These are phyloP conservation scores for Oceanites oceanicus DNA, from an alignment of 2,113 vertebrate genomes.

Conservation along the genomic window DNA sequence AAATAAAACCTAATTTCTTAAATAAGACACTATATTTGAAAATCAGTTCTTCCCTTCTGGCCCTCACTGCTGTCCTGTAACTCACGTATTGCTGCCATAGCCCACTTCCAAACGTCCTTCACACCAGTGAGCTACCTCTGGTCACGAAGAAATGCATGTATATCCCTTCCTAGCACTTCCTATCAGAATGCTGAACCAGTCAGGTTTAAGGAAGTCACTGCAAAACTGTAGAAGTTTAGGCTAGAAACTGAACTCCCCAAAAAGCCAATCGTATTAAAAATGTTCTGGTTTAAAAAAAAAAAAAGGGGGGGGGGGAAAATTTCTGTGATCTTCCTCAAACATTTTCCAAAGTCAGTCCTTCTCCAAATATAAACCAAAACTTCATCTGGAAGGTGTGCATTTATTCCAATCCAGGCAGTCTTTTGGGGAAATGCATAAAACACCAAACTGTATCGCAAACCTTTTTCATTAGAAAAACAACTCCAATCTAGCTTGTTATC, in stretches of 20 bases:
- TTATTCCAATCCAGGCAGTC: not conserved
- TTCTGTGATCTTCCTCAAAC: not conserved
- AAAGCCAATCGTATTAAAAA: not conserved
- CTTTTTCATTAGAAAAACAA: not conserved
- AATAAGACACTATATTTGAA: not conserved
- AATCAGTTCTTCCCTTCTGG: not conserved
- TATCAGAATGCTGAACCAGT: not conserved
- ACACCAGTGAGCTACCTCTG: not conserved
- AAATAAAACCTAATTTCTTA: not conserved
- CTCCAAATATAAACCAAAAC: not conserved
- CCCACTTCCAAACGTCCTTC: not conserved
- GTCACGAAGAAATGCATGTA: not conserved
- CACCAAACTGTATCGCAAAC: not conserved
- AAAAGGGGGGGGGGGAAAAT: not conserved
- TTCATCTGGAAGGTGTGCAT: not conserved
- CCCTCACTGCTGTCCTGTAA: not conserved
- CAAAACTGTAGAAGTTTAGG: not conserved
- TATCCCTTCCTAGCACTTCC: not conserved
- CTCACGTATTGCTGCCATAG: not conserved
- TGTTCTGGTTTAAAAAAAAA: not conserved
- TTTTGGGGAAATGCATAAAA: not conserved
- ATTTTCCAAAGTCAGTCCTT: not conserved
- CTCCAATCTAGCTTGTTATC: not conserved
- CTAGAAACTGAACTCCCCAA: not conserved
- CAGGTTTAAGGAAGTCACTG: not conserved